A percentile compares a stretch with the other conserved stretches of the same genome.
Conservation (phyloP, 2,888 invertebrate genomes). For the Heliconius charithonia region DNA sequence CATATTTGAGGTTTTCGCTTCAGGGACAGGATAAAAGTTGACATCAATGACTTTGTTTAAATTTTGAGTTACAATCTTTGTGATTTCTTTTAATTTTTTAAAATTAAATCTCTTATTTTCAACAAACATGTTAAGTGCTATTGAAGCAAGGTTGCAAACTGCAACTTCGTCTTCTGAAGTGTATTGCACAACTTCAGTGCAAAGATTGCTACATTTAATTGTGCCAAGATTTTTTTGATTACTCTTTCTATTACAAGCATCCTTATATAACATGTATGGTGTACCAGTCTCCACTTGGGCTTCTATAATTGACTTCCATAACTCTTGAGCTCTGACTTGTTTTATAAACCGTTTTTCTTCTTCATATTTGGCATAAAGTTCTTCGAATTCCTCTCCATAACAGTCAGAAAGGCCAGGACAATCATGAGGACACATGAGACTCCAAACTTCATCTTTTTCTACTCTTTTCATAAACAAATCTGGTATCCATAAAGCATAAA, state of each 20-base stretch:
- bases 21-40: constrained; percentile 96
- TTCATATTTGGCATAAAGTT: constrained; percentile 94
- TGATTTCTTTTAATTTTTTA: constrained; percentile 91
- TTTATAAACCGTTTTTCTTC: constrained; percentile 87
- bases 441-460: constrained; percentile 93
- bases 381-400: constrained; percentile 98
- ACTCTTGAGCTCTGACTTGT: constrained; percentile 90
- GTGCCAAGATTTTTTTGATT: constrained; percentile 99
- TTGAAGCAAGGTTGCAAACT: constrained; percentile 98
- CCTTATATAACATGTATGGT: constrained; percentile 98
- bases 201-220: constrained; percentile 98
- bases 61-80: constrained; percentile 94
- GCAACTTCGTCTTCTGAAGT: constrained; percentile 96
- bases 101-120: constrained; percentile 93
- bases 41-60: constrained; percentile 98
- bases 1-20: constrained; percentile 94
- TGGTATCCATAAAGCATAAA: constrained; percentile 98
- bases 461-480: constrained; percentile 99
- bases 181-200: constrained; percentile 99
- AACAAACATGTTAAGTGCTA: constrained; percentile 98
- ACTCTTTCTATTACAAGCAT: constrained; percentile 97
- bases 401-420: constrained; percentile 95
- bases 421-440: constrained; percentile 98
- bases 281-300: constrained; percentile 99
- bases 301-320: constrained; percentile 97